These are phyloP conservation scores for Chironomus riparius DNA, from an alignment of 2,888 invertebrate genomes.

Conservation along the genomic window DNA sequence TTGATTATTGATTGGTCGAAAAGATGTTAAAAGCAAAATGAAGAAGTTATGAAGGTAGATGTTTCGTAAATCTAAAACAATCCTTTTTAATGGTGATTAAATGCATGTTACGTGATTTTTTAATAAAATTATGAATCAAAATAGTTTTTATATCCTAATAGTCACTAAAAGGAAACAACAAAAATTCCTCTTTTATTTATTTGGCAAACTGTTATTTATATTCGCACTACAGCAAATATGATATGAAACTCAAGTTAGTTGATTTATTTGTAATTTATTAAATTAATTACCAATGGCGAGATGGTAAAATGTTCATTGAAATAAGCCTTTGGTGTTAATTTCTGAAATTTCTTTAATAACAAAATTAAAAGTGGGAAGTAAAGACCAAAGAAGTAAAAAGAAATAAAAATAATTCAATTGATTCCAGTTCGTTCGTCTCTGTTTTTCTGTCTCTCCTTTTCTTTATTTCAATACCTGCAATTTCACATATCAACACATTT, in stretches of 20 bases:
- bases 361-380: not conserved
- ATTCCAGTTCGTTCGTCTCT: not conserved
- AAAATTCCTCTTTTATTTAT: not conserved
- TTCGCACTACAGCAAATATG: too few species aligned
- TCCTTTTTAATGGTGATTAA: slow-evolving; percentile 3
- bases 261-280: too few species aligned
- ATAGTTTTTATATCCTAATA: not conserved
- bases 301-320: not conserved
- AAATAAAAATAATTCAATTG: not conserved
- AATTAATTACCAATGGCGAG: not conserved
- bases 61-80: not conserved
- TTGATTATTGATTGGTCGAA: not conserved
- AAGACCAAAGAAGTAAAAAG: not conserved
- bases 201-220: not conserved
- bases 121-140: not conserved
- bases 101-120: not conserved
- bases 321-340: not conserved
- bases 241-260: too few species aligned
- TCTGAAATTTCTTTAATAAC: not conserved
- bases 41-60: not conserved
- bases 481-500: slow-evolving; percentile 12
- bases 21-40: not conserved
- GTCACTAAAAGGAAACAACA: not conserved
- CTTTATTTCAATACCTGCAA: not conserved
- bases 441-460: not conserved